Conservation (phyloP, 2,888 invertebrate genomes). For the Exocentrus adspersus region DNA sequence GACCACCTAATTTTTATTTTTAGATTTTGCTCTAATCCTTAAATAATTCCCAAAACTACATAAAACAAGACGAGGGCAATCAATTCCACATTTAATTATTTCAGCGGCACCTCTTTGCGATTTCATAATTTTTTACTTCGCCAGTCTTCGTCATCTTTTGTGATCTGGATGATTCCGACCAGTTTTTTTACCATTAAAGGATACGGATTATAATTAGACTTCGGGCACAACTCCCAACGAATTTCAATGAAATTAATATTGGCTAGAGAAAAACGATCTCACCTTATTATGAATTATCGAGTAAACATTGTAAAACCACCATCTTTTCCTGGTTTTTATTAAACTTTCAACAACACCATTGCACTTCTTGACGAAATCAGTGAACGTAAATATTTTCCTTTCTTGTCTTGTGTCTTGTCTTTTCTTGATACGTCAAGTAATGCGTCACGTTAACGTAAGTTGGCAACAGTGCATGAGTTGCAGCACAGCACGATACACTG, state of each 20-base stretch:
- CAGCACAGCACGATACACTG: no score
- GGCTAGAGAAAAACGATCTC: not conserved
- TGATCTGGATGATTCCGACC: slow-evolving; percentile 22
- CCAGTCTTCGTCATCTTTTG: slow-evolving; percentile 23
- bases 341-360: slow-evolving; percentile 25
- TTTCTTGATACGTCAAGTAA: not conserved
- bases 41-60: not conserved
- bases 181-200: slow-evolving; percentile 23
- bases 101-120: not conserved
- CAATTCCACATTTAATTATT: slow-evolving; percentile 9
- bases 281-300: slow-evolving; percentile 19
- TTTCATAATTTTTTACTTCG: slow-evolving; percentile 20
- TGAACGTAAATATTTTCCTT: slow-evolving; percentile 26
- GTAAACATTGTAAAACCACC: slow-evolving; percentile 21
- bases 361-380: slow-evolving; percentile 19
- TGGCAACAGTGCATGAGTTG: no score
- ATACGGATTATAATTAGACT: slow-evolving; percentile 21
- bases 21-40: slow-evolving; percentile 11
- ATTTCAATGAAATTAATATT: slow-evolving; percentile 2
- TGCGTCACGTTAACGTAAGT: no score
- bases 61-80: not conserved
- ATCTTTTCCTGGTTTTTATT: slow-evolving; percentile 17
- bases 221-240: not conserved
- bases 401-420: slow-evolving; percentile 3
- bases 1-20: slow-evolving; percentile 24